These are phyloP conservation scores for Pemphredon lugubris DNA, from an alignment of 2,888 invertebrate genomes.

Conservation along the genomic window DNA sequence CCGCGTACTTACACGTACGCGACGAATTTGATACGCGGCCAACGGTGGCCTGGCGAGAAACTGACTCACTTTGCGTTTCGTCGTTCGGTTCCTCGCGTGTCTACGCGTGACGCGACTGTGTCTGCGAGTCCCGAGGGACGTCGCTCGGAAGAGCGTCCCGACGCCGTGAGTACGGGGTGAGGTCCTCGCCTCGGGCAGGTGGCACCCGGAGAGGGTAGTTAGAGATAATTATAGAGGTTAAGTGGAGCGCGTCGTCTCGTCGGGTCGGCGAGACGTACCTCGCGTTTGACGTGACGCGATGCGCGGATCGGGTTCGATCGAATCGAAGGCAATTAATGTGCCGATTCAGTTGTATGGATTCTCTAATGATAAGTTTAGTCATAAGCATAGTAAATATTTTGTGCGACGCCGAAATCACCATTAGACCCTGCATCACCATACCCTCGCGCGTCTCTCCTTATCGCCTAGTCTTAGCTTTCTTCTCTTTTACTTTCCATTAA, in stretches of 20 bases:
- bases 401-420: too few species aligned
- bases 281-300: neutral
- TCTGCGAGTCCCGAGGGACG: too few species aligned
- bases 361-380: too few species aligned
- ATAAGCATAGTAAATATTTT: too few species aligned
- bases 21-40: slow-evolving; percentile 72
- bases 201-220: slow-evolving; percentile 23
- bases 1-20: slow-evolving; percentile 4
- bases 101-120: neutral
- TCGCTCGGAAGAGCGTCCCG: too few species aligned
- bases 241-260: slow-evolving; percentile 59
- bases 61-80: slow-evolving; percentile 53
- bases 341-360: too few species aligned
- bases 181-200: neutral
- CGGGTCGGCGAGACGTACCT: slow-evolving; percentile 1
- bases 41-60: slow-evolving; percentile 56
- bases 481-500: too few species aligned
- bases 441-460: too few species aligned
- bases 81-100: neutral
- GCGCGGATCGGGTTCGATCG: too few species aligned
- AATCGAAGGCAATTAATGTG: too few species aligned
- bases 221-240: slow-evolving; percentile 58
- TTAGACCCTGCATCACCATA: too few species aligned
- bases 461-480: too few species aligned
- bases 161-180: neutral